Base-by-base conservation (phyloP, 2,888 invertebrate genomes). In the Acrobasis repandana region DNA sequence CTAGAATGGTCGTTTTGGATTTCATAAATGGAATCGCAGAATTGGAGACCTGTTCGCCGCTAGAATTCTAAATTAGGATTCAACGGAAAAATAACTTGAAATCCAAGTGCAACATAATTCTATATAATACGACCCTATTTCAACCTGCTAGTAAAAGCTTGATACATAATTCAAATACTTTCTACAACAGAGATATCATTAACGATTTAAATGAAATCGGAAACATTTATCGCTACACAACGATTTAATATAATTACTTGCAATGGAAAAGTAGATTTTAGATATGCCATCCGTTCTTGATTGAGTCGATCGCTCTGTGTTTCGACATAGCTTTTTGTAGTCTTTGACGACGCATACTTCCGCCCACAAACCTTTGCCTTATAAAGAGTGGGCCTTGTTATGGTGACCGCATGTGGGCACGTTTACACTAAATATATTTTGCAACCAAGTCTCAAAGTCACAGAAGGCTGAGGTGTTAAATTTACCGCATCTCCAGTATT, bases 311-410 rank as follows among this genome's bases (percentile, higher is more conserved):
- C 36, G 68, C 63, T 68, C 63, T 72, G 73, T 70, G 67, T 77
- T 66, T 66, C 79, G 73, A 72, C 76, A 78, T 63, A 58, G 65
- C 63, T 66, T 71, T n/a, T 69, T 58, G 61, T 52, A 56, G 58
- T 58, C 60, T 63, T 62, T 61, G 63, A 50, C 66, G 69, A 78
- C 76, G 82, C 79, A 80, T 74, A 74, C 80, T 87, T 88, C 89
- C 90, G 87, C 90, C 90, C 87, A 90, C 89, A 58, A 63, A 43
- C 28, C 36, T 43, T 46, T 65, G 68, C 75, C 80, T 58, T 80
- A 85, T 85, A 88, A 74, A 86, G 88, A 72, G 72, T 74, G 80
- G 80, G 77, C 89, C 89, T 90, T 86, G 87, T 80, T 80, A 80
- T 75, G 70, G 65, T 76, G 74, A 68, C 79, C 71, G 65, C 73